These are phyloP conservation scores for Sarcophaga peregrina DNA, from an alignment of 1,140 invertebrate genomes.

Conservation along the genomic window DNA sequence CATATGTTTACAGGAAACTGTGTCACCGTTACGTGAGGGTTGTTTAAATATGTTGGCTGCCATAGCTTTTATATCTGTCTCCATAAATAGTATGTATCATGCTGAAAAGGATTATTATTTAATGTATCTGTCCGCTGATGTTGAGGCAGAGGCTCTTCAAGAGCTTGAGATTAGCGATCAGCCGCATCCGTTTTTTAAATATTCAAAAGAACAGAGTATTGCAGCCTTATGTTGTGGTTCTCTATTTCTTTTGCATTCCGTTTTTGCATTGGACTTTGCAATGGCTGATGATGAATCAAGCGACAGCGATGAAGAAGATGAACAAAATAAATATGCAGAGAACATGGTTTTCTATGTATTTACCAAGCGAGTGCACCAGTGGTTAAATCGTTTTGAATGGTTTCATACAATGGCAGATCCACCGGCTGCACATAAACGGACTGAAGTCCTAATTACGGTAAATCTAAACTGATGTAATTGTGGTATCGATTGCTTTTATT, in stretches of 20 bases:
- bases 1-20: slow-evolving; percentile 28
- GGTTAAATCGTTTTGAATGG: slow-evolving; percentile 12
- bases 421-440: neutral
- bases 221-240: slow-evolving; percentile 26
- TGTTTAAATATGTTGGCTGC: slow-evolving; percentile 59
- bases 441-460: no score
- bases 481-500: no score
- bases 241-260: slow-evolving; percentile 38
- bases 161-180: neutral
- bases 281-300: neutral
- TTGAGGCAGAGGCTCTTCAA: neutral
- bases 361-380: neutral
- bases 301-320: slow-evolving; percentile 5
- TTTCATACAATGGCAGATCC: slow-evolving; percentile 1
- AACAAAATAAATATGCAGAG: slow-evolving; percentile 17
- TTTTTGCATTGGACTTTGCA: slow-evolving; percentile 31
- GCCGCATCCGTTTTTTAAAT: slow-evolving; percentile 40
- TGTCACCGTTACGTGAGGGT: slow-evolving; percentile 57
- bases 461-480: no score
- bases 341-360: slow-evolving; percentile 4
- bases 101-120: slow-evolving; percentile 47
- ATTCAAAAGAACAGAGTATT: slow-evolving; percentile 36
- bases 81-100: slow-evolving; percentile 44
- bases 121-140: slow-evolving; percentile 40
- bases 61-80: slow-evolving; percentile 2